Base-by-base conservation (phyloP, 2,113 vertebrate species). In the Plecturocebus donacophilus region DNA sequence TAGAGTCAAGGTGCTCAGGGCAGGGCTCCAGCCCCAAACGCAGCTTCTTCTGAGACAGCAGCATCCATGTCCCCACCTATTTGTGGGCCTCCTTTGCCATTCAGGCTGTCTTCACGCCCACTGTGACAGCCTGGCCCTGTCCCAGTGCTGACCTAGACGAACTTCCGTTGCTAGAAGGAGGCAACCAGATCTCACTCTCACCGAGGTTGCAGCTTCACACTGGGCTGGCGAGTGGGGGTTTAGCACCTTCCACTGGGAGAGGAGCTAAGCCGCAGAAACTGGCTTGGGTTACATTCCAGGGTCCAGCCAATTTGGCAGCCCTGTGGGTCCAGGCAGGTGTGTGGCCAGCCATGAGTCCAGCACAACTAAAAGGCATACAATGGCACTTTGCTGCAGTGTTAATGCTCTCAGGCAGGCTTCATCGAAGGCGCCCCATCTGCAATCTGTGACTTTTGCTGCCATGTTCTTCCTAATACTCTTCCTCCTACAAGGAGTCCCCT, bases 201-300 rank as follows among this genome's bases (percentile, higher is more conserved):
- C 61, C 8, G 3, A 87, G 70, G 61, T 38, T 13, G 1, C 16
- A 4, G 56, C 56, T 92, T 88, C 71, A 19, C 1, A 14, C 56
- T 7, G 7, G 64, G 58, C 54, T 82, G 87, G 86, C 7, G 0
- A 96, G 81, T 79, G 87, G 75, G 86, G 6, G 3, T 68, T 96
- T 95, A 91, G 83, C 89, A 93, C 82, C 87, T 95, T 91, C 64
- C 58, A 10, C 9, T n/a, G 49, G 87, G 83, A 96, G 64, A 96
- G 79, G 80, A 96, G 86, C 79, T 94, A 95, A 96, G 90, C 95
- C 13, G 5, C 76, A 64, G 85, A 96, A 87, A 90, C 2, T 5
- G 82, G 79, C 92, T 97, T 96, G 93, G 66, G 95, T 97, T 96
- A 94, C 95, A 95, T 84, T 80, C 87, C 91, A 93, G 73, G 90